phyloP scores from a whole-genome alignment of 2,888 invertebrate species.

The Dione juno region DNA sequence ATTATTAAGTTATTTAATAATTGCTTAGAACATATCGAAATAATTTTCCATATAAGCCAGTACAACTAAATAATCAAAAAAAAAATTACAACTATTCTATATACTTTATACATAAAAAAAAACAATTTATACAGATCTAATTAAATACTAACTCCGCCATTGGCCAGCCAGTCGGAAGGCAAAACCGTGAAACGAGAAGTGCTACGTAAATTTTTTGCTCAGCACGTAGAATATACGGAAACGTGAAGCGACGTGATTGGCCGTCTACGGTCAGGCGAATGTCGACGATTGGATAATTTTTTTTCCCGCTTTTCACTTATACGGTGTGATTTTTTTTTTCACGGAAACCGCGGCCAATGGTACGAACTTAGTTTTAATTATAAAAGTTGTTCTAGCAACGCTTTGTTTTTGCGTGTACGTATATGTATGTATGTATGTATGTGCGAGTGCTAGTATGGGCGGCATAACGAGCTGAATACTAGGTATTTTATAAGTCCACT shows the following conservation, averaged over 20 bases:
- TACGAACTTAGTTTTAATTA: constrained; percentile 75
- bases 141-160: constrained; percentile 60
- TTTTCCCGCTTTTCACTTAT: constrained; percentile 79
- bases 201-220: constrained; percentile 78
- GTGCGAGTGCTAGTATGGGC: constrained; percentile 31
- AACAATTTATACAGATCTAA: constrained; percentile 62
- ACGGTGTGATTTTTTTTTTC: constrained; percentile 66
- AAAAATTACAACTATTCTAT: not conserved
- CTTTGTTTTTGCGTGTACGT: constrained; percentile 42
- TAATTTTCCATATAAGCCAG: no score
- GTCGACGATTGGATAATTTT: constrained; percentile 75
- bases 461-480: constrained; percentile 36
- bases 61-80: constrained; percentile 1
- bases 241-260: constrained; percentile 67
- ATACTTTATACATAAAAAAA: constrained; percentile 29
- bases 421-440: not conserved
- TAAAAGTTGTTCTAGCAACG: constrained; percentile 64
- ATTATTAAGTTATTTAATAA: no score
- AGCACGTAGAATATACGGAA: constrained; percentile 80
- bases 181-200: constrained; percentile 78
- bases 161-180: constrained; percentile 60
- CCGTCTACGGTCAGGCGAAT: constrained; percentile 52
- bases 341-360: constrained; percentile 76
- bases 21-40: no score
- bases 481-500: constrained; percentile 43